A percentile compares a stretch with the other conserved stretches of the same genome.
These are phyloP conservation scores for Trilocha varians DNA, from an alignment of 2,888 invertebrate genomes.

Conservation along the genomic window DNA sequence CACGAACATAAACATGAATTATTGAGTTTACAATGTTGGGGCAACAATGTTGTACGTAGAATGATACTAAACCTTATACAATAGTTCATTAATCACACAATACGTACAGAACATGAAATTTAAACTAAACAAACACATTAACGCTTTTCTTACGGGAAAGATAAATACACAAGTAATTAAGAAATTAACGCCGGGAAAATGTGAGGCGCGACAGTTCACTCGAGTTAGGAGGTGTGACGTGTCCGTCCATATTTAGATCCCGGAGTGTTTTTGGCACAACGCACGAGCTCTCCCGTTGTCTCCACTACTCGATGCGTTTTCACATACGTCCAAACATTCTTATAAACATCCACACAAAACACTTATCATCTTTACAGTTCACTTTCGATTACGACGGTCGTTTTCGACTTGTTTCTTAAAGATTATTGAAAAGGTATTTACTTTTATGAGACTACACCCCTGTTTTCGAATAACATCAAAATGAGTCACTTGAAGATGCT, in stretches of 20 bases:
- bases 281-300: constrained; percentile 49
- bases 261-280: constrained; percentile 51
- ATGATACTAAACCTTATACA: background rate
- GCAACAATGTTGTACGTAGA: constrained; percentile 1
- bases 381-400: too few relatives aligned
- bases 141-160: constrained; percentile 15
- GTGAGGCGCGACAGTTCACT: constrained; percentile 30
- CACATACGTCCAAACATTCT: constrained; percentile 2
- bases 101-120: background rate
- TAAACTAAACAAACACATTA: constrained; percentile 14
- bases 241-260: constrained; percentile 52
- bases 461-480: background rate
- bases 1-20: background rate
- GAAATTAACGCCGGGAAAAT: constrained; percentile 21
- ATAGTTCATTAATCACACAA: background rate
- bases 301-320: constrained; percentile 15
- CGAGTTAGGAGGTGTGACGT: constrained; percentile 42
- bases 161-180: constrained; percentile 30
- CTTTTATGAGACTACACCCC: background rate
- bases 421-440: too few relatives aligned
- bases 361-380: too few relatives aligned
- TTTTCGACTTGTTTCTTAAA: too few relatives aligned
- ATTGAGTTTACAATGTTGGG: background rate
- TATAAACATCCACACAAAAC: background rate
- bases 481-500: background rate